These are phyloP conservation scores for Pelobates cultripes DNA, from an alignment of 2,797 vertebrate species.

Conservation along the genomic window DNA sequence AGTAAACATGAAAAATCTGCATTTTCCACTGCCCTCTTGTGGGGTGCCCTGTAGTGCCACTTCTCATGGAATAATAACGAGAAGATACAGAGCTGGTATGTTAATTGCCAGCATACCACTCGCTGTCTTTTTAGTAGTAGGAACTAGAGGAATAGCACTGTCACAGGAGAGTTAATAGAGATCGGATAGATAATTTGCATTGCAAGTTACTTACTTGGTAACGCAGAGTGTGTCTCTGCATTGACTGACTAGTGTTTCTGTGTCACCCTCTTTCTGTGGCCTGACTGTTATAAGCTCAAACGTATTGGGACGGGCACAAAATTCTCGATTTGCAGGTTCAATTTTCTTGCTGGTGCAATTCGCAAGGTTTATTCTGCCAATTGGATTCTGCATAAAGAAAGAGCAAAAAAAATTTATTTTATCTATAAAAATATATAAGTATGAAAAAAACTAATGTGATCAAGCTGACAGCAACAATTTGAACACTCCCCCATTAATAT, in stretches of 20 bases:
- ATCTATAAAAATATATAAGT: not conserved
- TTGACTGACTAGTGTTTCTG: slow-evolving; percentile 92
- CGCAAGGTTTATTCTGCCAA: slow-evolving; percentile 88
- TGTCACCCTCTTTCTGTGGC: slow-evolving; percentile 88
- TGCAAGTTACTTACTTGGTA: slow-evolving; percentile 83
- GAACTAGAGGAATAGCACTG: too few relatives aligned
- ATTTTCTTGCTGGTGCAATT: slow-evolving; percentile 88
- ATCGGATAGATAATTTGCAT: not conserved
- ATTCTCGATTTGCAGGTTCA: slow-evolving; percentile 91
- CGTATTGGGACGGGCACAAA: slow-evolving; percentile 93
- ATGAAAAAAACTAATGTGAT: too few relatives aligned
- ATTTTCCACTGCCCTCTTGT: too few relatives aligned
- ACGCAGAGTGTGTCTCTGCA: slow-evolving; percentile 92
- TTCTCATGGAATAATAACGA: too few relatives aligned
- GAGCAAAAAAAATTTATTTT: slow-evolving; percentile 18
- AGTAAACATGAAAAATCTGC: too few relatives aligned
- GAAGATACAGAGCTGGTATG: too few relatives aligned
- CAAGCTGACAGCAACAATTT: too few relatives aligned
- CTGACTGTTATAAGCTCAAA: slow-evolving; percentile 92
- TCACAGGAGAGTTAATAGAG: too few relatives aligned
- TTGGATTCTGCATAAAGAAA: slow-evolving; percentile 76
- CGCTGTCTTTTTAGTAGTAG: too few relatives aligned
- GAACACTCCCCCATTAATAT: too few relatives aligned
- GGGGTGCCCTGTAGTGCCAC: too few relatives aligned
- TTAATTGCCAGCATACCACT: too few relatives aligned